phyloP scores from a whole-genome alignment of 2,113 vertebrate species.

The Ophthalmotilapia sp. region DNA sequence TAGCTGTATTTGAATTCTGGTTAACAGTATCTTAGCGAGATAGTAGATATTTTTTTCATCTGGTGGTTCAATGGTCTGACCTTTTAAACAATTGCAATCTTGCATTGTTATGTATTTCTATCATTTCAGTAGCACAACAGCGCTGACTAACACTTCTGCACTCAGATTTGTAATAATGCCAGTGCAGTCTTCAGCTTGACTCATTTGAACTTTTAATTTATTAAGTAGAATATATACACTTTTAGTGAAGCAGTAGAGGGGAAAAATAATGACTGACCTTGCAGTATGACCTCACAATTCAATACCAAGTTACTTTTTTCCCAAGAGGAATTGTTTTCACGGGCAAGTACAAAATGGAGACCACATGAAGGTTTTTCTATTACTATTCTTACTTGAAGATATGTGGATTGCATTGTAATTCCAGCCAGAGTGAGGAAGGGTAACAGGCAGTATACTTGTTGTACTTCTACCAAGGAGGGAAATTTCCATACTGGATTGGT shows the following conservation, averaged over 20 bases:
- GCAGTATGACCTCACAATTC: not conserved
- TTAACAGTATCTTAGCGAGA: not conserved
- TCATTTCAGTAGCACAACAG: not conserved
- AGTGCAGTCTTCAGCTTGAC: not conserved
- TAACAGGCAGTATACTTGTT: not conserved
- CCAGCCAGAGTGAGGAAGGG: not conserved
- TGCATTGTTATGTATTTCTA: not conserved
- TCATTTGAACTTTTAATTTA: not conserved
- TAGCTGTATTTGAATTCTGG: not conserved
- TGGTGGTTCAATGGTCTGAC: not conserved
- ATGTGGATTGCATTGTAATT: not conserved
- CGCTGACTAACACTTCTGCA: not conserved
- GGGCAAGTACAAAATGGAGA: not conserved
- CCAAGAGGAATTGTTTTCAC: not conserved
- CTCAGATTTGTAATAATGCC: not conserved
- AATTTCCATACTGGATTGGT: not conserved
- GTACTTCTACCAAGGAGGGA: not conserved
- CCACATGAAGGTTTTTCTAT: not conserved
- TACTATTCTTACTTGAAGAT: not conserved
- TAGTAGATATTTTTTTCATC: not conserved
- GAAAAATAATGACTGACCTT: not conserved
- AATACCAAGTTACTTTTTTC: not conserved
- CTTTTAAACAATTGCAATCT: not conserved
- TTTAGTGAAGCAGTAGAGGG: not conserved
- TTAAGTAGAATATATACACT: not conserved